A percentile compares a stretch with the other conserved stretches of the same genome.
phyloP scores from a whole-genome alignment of 2,888 invertebrate genomes.

The Limnephilus marmoratus region DNA sequence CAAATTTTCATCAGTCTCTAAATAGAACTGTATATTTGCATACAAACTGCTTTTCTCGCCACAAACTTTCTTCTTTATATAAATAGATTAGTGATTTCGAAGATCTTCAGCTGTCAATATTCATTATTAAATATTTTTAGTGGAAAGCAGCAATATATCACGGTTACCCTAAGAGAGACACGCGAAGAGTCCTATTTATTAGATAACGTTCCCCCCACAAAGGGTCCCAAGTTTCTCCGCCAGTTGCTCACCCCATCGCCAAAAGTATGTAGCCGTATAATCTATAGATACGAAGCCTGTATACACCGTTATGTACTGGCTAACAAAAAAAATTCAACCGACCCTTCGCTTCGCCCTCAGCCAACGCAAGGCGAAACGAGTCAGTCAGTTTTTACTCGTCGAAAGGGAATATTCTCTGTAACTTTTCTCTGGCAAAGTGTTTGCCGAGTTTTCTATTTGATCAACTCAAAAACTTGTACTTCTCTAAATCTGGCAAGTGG shows the following conservation, averaged over 20 bases:
- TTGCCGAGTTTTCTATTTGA: neutral
- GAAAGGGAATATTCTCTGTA: conserved; percentile 10
- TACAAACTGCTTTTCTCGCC: too few relatives aligned
- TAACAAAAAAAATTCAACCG: conserved; percentile 28
- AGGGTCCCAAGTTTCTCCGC: neutral
- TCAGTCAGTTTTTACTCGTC: conserved; percentile 22
- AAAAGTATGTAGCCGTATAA: conserved; percentile 28
- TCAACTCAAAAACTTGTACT: neutral
- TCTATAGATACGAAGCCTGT: conserved; percentile 10
- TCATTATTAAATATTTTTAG: neutral
- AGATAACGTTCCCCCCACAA: neutral
- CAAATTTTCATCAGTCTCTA: too few relatives aligned
- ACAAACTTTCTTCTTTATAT: too few relatives aligned
- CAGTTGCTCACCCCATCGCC: conserved; percentile 33
- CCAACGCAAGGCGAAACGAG: neutral
- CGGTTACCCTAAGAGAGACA: neutral
- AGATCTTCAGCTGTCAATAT: neutral
- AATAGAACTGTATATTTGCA: too few relatives aligned
- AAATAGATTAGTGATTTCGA: neutral
- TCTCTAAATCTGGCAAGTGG: neutral
- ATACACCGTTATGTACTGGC: conserved; percentile 25
- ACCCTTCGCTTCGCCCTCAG: conserved; percentile 42
- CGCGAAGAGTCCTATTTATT: neutral
- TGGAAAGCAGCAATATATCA: neutral
- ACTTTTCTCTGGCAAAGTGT: neutral